Evolutionary conservation across 2,888 invertebrate species (phyloP).

Genomic region (Lycaena phlaeas): DNA sequence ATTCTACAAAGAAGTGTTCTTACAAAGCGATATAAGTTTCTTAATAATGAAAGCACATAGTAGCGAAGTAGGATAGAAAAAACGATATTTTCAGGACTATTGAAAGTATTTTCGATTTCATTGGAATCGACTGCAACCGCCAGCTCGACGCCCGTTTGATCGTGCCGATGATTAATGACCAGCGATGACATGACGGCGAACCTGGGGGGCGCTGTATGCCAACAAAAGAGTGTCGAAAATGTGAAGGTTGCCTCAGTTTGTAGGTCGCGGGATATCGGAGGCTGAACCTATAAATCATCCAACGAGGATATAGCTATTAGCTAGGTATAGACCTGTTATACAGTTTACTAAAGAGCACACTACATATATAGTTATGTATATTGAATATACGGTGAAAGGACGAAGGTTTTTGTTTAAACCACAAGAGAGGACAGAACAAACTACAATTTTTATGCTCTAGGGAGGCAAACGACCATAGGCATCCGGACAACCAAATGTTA

Average conservation of each 20-base stretch:
- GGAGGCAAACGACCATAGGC: too few species aligned
- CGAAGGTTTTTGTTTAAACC: too few species aligned
- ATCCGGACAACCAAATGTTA: too few species aligned
- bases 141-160: constrained; percentile 60
- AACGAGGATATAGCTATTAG: constrained; percentile 44
- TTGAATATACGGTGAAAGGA: too few species aligned
- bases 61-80: too few species aligned
- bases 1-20: too few species aligned
- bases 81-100: constrained; percentile 9
- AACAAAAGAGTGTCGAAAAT: constrained; percentile 68
- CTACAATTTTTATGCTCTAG: too few species aligned
- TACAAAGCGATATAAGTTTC: too few species aligned
- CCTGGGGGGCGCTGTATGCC: constrained; percentile 51
- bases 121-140: constrained; percentile 43
- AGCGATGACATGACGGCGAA: constrained; percentile 66
- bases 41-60: too few species aligned
- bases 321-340: neutral
- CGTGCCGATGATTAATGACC: constrained; percentile 68
- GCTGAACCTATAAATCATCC: constrained; percentile 65
- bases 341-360: too few species aligned
- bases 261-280: constrained; percentile 62
- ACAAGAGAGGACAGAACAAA: too few species aligned
- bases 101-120: constrained; percentile 16
- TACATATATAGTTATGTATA: neutral
- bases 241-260: constrained; percentile 67